These are phyloP conservation scores for Pachliopta kotzebuea DNA, from an alignment of 2,888 invertebrate species.

Conservation along the genomic window DNA sequence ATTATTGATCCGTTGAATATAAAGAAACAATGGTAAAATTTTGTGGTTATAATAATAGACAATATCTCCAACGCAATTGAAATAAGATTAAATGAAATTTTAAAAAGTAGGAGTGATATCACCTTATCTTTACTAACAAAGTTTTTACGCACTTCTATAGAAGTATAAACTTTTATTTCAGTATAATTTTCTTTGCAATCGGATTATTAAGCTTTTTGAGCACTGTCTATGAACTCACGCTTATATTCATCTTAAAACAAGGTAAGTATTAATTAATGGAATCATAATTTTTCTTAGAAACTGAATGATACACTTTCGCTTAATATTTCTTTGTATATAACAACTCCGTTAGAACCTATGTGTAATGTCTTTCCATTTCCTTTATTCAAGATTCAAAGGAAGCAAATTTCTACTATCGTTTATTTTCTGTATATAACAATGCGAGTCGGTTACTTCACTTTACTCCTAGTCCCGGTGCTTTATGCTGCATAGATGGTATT, in stretches of 20 bases:
- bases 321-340: too few relatives aligned
- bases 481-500: constrained; percentile 72
- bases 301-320: too few relatives aligned
- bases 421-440: constrained; percentile 63
- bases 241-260: constrained; percentile 41
- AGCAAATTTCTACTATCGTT: constrained; percentile 39
- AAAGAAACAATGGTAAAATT: too few relatives aligned
- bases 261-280: too few relatives aligned
- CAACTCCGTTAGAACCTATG: too few relatives aligned
- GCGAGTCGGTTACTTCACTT: constrained; percentile 58
- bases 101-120: too few relatives aligned
- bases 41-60: too few relatives aligned
- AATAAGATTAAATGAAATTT: too few relatives aligned
- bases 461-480: constrained; percentile 47
- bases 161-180: constrained; percentile 30
- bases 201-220: constrained; percentile 47
- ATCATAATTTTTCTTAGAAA: too few relatives aligned
- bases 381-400: constrained; percentile 23
- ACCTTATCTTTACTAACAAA: too few relatives aligned
- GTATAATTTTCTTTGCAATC: constrained; percentile 41
- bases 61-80: too few relatives aligned
- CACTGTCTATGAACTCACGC: constrained; percentile 49
- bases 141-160: background rate
- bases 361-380: background rate
- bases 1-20: too few relatives aligned